Conservation (phyloP, 2,113 vertebrate genomes). For the Stigmatopora nigra region DNA sequence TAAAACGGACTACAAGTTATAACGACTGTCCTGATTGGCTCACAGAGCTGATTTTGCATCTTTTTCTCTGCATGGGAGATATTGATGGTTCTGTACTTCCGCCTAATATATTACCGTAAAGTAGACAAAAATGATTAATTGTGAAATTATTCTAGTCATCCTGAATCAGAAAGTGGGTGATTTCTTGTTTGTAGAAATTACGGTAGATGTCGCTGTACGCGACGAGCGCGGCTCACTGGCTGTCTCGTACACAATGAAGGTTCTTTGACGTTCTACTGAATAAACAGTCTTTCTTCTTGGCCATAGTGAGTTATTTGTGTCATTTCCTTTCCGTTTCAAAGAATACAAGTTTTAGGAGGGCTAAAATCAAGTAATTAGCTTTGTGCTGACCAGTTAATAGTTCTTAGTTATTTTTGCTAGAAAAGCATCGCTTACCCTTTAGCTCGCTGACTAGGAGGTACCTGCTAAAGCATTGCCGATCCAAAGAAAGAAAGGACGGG, state of each 20-base stretch:
- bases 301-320: neutral
- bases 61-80: too few relatives aligned
- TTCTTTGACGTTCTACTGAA: neutral
- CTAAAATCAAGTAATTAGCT: neutral
- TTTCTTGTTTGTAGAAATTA: neutral
- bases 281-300: neutral
- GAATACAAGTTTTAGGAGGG: too few relatives aligned
- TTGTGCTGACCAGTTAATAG: neutral
- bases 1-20: too few relatives aligned
- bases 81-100: neutral
- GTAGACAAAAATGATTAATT: neutral
- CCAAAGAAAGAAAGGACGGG: neutral
- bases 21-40: too few relatives aligned
- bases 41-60: too few relatives aligned
- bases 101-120: neutral
- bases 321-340: neutral
- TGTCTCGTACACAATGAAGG: neutral
- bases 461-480: neutral
- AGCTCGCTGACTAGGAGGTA: conserved; percentile 1
- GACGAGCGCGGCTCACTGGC: neutral
- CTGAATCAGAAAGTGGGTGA: neutral
- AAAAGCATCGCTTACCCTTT: neutral
- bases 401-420: neutral
- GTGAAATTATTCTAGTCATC: too few relatives aligned
- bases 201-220: neutral